Base-by-base conservation (phyloP, 2,113 vertebrate species). In the Lasiurus cinereus region DNA sequence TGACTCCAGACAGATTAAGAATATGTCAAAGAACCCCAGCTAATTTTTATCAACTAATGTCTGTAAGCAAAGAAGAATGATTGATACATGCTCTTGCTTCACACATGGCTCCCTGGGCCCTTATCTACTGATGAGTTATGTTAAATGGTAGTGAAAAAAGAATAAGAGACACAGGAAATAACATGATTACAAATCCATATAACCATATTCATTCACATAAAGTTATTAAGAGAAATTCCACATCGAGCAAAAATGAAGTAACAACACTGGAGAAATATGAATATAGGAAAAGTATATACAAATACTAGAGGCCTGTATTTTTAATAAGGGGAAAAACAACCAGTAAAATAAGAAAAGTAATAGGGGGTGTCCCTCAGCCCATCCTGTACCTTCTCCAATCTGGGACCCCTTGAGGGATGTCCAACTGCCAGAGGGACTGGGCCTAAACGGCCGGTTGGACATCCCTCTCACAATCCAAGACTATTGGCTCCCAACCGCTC, bases 71-170 rank as follows among this genome's bases (percentile, higher is more conserved):
- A 69, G 86, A 48, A 56, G 9, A 67, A n/a, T 6, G 31, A n/a
- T 24, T 8, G 64, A 14, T 27, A 48, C 8, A 9, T 4, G 39
- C 9, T 43, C 2, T 36, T 7, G 15, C 22, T 24, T 74, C 52
- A 46, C 22, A 33, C 0, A 2, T 6, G 54, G 33, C n/a, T 31
- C 56, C 62, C 7, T 7, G 36, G 6, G 31, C 13, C 14, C 18
- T 27, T 64, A 52, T 74, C 48, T 48, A 66, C 54, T 84, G 16
- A 87, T 13, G 43, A 48, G 67, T 76, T 76, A 74, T 43, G 91
- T 89, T 66, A 59, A 89, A 66, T 5, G 33, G 46, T 59, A 89
- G 31, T 4, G 24, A 64, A 85, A n/a, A 15, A 8, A 46, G 22
- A 29, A 2, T 14, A 27, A 67, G 70, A 85, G 43, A 48, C 77